Base-by-base conservation (phyloP, 2,113 vertebrate genomes). In the Tetrao urogallus region DNA sequence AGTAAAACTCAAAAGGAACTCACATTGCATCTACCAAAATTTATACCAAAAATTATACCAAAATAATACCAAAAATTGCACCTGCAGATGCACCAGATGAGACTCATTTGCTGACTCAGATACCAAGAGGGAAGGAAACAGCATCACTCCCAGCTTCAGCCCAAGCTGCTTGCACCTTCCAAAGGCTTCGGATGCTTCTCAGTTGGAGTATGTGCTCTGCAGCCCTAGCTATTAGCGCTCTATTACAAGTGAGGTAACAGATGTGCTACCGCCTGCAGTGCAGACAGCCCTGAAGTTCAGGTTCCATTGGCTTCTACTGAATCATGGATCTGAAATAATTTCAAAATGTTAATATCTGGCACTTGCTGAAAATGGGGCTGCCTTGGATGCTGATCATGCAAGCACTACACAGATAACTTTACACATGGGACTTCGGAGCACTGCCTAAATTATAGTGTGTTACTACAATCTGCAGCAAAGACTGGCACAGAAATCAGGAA, bases 331-430 rank as follows among this genome's bases (percentile, higher is more conserved):
- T 82, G 57, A 95, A 94, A 76, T 83, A 0, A 88, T 91, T 94
- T 92, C 12, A 90, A 96, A 95, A 96, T 78, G 61, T 88, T 95
- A 93, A 65, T 93, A 86, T 88, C 67, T 89, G 85, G 67, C 85
- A 74, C 38, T 91, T 61, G 19, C 60, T 90, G 76, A 86, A 93
- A 92, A 69, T 16, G 21, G 60, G 82, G 60, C 75, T 74, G 82
- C 67, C 92, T 93, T 88, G 73, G 80, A 93, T 96, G 90, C 93
- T 93, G 94, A 82, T 93, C 92, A 94, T 94, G 96, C 65, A 94
- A 61, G 82, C 5, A 0, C 82, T 93, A 88, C 86, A 64, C 52
- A 90, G 88, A 83, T 92, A 94, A 94, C 90, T 96, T 81, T 69
- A 91, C 96, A 95, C 86, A 11, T 6, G 90, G 92, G 94, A 92